Percentiles rank a stretch among this genome's conserved stretches.
Conservation (phyloP, 2,888 invertebrate genomes). For the Harpalus rubripes region DNA sequence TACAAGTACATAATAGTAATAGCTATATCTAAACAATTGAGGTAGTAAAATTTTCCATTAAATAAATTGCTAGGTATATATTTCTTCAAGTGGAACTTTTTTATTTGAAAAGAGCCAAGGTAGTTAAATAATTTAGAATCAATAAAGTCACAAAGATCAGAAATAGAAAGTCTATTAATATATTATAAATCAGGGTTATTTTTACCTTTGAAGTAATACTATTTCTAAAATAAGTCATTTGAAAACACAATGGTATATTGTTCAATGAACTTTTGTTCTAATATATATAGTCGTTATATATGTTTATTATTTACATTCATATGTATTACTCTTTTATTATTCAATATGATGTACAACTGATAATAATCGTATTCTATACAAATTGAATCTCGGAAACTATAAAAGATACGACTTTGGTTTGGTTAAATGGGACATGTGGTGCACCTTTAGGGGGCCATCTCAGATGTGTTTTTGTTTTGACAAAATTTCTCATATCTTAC, state of each 20-base stretch:
- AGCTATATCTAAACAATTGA: too few relatives aligned
- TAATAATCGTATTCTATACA: neutral
- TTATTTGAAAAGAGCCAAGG: slow-evolving; percentile 18
- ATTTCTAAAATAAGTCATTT: neutral
- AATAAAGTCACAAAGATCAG: slow-evolving; percentile 14
- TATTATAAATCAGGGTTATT: slow-evolving; percentile 12
- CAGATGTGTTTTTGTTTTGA: too few relatives aligned
- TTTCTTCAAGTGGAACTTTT: neutral
- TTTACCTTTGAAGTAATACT: slow-evolving; percentile 4
- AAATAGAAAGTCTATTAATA: slow-evolving; percentile 22
- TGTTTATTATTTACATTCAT: neutral
- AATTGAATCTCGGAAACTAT: too few relatives aligned
- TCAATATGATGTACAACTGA: neutral
- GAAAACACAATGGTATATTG: neutral
- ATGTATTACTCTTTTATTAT: too few relatives aligned
- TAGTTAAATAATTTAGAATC: slow-evolving; percentile 23
- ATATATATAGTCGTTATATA: neutral
- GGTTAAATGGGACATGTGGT: too few relatives aligned
- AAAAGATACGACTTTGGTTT: too few relatives aligned
- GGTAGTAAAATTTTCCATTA: neutral
- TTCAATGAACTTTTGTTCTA: slow-evolving; percentile 17
- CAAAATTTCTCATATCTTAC: too few relatives aligned
- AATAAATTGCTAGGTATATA: neutral
- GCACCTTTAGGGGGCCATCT: too few relatives aligned
- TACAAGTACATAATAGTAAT: too few relatives aligned